These are phyloP conservation scores for Aporophyla lueneburgensis DNA, from an alignment of 2,888 invertebrate species.

Conservation along the genomic window DNA sequence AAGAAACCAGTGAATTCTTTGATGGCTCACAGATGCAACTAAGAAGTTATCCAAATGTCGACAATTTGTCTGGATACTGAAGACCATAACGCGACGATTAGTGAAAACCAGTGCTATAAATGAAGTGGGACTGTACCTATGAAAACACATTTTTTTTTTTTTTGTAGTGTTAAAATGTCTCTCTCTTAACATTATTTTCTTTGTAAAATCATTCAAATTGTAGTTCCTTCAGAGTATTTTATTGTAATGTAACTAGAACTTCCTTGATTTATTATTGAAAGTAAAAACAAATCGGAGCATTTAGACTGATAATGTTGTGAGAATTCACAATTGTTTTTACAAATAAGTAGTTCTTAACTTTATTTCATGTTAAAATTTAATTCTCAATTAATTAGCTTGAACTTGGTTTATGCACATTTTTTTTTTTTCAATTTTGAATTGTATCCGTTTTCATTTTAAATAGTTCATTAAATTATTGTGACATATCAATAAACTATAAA, in stretches of 20 bases:
- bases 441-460: background rate
- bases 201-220: background rate
- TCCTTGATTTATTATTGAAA: background rate
- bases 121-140: background rate
- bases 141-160: background rate
- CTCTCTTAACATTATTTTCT: background rate
- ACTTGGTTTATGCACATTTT: background rate
- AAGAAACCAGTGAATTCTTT: background rate
- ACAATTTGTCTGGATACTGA: constrained; percentile 3
- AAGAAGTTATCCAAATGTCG: background rate
- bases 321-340: background rate
- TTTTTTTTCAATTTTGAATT: background rate
- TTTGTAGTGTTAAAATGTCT: too few relatives aligned
- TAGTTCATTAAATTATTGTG: background rate
- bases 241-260: background rate
- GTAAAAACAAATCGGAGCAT: background rate
- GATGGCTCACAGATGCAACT: background rate
- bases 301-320: background rate
- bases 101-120: background rate
- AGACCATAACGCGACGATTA: background rate
- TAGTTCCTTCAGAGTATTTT: too few relatives aligned
- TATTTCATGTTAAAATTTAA: background rate
- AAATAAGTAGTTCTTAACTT: background rate
- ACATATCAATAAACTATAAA: background rate
- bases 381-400: background rate